These are phyloP conservation scores for Florisuga fusca DNA, from an alignment of 2,797 vertebrate species.

Conservation along the genomic window DNA sequence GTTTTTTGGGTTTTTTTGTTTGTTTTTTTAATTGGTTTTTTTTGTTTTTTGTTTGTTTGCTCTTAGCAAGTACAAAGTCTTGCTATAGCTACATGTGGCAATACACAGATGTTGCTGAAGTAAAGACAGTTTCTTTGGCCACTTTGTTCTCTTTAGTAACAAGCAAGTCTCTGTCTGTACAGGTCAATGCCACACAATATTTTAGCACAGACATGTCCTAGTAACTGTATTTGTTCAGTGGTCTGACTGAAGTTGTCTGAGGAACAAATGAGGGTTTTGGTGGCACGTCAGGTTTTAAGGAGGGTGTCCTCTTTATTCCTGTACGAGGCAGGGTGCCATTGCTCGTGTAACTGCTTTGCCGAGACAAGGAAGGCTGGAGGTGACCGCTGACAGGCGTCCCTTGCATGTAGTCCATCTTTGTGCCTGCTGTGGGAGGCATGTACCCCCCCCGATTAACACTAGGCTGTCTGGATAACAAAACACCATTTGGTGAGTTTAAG, in stretches of 20 bases:
- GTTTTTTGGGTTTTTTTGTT: too few species aligned
- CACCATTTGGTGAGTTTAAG: conserved; percentile 91
- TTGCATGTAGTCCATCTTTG: conserved; percentile 95
- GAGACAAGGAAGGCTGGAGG: conserved; percentile 90
- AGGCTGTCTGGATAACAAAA: conserved; percentile 93
- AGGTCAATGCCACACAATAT: conserved; percentile 74
- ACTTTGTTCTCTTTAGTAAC: conserved; percentile 82
- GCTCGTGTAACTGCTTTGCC: conserved; percentile 95
- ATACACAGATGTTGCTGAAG: conserved; percentile 78
- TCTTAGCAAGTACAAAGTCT: conserved; percentile 66
- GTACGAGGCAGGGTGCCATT: conserved; percentile 95
- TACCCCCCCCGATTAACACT: conserved; percentile 94
- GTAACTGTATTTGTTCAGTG: conserved; percentile 98
- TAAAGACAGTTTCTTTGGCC: conserved; percentile 90
- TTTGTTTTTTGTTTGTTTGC: neutral
- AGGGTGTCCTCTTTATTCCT: conserved; percentile 95
- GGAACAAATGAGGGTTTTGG: conserved; percentile 96
- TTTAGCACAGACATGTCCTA: conserved; percentile 77
- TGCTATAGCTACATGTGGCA: conserved; percentile 72
- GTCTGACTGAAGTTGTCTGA: conserved; percentile 93
- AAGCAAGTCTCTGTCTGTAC: conserved; percentile 80
- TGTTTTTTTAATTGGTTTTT: too few species aligned
- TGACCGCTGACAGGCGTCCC: conserved; percentile 88
- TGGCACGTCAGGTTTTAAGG: conserved; percentile 97
- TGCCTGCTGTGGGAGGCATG: conserved; percentile 88